These are phyloP conservation scores for Pseudoips prasinana DNA, from an alignment of 2,888 invertebrate species.

Conservation along the genomic window DNA sequence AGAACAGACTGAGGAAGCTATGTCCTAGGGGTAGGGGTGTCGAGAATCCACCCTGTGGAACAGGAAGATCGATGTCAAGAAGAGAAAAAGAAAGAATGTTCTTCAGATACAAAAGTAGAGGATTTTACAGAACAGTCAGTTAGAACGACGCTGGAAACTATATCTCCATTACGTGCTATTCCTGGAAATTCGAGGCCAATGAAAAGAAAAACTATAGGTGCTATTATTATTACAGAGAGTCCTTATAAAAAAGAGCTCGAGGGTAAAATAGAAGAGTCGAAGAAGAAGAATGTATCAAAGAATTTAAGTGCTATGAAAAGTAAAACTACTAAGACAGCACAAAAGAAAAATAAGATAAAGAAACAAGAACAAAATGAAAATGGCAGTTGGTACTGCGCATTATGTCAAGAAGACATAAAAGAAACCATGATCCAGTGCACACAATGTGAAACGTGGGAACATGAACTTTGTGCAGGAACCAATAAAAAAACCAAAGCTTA, in stretches of 20 bases:
- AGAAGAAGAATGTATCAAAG: constrained; percentile 9
- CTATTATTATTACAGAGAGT: constrained; percentile 8
- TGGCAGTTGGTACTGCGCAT: constrained; percentile 8
- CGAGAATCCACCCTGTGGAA: not conserved
- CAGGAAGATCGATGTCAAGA: constrained; percentile 5
- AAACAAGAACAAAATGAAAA: constrained; percentile 6
- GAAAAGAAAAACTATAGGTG: constrained; percentile 7
- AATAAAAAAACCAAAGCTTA: constrained; percentile 9
- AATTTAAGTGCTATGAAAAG: constrained; percentile 6
- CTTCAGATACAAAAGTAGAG: constrained; percentile 7
- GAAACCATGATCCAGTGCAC: constrained; percentile 10
- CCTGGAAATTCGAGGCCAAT: too few species aligned
- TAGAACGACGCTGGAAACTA: too few species aligned
- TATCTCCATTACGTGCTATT: too few species aligned
- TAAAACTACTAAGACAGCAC: constrained; percentile 4
- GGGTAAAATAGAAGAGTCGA: too few species aligned
- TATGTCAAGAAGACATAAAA: constrained; percentile 10
- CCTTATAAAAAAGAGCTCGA: too few species aligned
- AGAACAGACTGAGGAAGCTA: constrained; percentile 8
- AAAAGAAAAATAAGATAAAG: constrained; percentile 7
- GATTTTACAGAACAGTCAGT: constrained; percentile 1
- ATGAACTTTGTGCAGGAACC: constrained; percentile 12
- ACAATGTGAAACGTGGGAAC: constrained; percentile 10
- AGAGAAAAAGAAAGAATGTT: constrained; percentile 8
- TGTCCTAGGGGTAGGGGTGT: not conserved